phyloP scores from a whole-genome alignment of 2,888 invertebrate genomes.

The Dinocampus coccinellae region DNA sequence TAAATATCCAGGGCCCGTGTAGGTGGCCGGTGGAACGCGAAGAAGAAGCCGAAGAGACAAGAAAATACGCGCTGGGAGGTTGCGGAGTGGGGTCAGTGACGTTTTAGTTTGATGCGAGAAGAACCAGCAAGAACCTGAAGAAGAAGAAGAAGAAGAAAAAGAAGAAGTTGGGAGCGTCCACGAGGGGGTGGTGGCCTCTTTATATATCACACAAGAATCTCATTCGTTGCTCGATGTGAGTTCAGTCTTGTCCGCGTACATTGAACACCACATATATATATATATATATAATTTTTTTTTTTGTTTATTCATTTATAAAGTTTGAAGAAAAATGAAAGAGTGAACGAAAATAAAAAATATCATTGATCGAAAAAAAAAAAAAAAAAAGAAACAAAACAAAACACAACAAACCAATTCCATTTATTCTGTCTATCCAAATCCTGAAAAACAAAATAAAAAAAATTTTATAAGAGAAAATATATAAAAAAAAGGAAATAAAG shows the following conservation, averaged over 20 bases:
- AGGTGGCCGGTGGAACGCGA: conserved; percentile 19
- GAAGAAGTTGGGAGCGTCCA: neutral
- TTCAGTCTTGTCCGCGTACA: neutral
- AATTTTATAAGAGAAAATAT: too few species aligned
- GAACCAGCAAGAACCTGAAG: neutral
- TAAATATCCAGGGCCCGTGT: conserved; percentile 27
- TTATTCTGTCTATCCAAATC: too few species aligned
- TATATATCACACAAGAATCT: conserved; percentile 16
- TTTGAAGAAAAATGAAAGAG: neutral
- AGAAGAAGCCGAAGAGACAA: neutral
- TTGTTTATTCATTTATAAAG: too few species aligned
- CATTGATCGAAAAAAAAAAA: too few species aligned
- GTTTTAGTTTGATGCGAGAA: conserved; percentile 25
- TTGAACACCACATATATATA: neutral
- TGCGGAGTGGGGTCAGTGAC: conserved; percentile 46
- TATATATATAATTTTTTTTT: neutral
- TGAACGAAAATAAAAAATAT: neutral
- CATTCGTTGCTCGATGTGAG: neutral
- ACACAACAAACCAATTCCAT: too few species aligned
- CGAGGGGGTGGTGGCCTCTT: conserved; percentile 20
- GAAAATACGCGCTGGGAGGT: conserved; percentile 12
- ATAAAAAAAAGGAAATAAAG: neutral
- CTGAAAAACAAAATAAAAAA: too few species aligned
- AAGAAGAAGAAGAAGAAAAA: neutral
- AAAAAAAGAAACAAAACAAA: too few species aligned